Evolutionary conservation across 2,113 vertebrate species (phyloP), one percentile per base, ranked within the genome.

Genomic region (Aegithalos caudatus): DNA sequence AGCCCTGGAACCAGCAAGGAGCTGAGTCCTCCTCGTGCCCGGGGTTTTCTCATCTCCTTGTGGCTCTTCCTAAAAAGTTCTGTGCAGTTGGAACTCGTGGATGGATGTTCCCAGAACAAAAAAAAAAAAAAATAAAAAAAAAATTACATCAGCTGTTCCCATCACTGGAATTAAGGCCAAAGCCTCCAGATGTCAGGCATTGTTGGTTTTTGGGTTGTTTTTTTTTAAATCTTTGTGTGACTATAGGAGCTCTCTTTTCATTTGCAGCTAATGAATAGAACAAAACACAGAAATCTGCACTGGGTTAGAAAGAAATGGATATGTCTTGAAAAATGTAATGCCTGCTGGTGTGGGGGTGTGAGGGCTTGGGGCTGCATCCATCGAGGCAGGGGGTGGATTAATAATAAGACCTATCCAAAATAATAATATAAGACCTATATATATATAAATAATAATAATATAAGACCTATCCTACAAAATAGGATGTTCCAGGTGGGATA

Each of bases 131-230:
- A 83, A 88, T n/a, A 56, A 60, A 85, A 83, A 54, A 45, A 74
- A 83, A 88, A 72, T 84, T 7, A 90, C 94, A 74, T 95, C 94
- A 94, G 91, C 65, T 8, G 1, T 92, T 96, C 80, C 90, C 92
- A 88, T 93, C 37, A 16, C 29, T 5, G 35, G 88, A 93, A 84
- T 67, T 33, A 47, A 72, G 72, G 72, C 93, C 92, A 84, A 94
- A 94, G 69, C 28, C 57, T 94, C 94, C 95, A 96, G 92, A 95
- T 97, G 95, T 95, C 76, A 67, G 7, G 50, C 60, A 70, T 31
- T 83, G 93, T 47, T 69, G 51, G 17, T 3, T 29, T 58, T 57
- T 45, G 6, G 3, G 35, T 20, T n/a, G 5, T 45, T 53, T 56
- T n/a, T 15, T 56, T 56, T 13, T 7, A 0, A 58, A 84, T 93